Percentiles rank a stretch among this genome's conserved stretches.
Conservation (phyloP, 2,113 vertebrate species). For the Gambusia holbrooki region DNA sequence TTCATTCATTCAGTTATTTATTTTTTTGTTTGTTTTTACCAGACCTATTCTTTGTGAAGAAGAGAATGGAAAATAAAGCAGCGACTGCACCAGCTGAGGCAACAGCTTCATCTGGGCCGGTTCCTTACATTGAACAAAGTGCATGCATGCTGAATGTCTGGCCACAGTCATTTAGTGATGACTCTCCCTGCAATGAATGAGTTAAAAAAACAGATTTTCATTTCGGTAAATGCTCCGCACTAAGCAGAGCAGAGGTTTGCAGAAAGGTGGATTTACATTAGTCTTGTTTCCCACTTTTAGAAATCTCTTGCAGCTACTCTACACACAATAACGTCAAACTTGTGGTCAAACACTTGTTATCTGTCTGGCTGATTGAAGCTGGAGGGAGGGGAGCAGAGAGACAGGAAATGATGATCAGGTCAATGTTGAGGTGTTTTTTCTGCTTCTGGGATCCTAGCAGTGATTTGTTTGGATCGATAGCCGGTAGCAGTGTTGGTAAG, state of each 20-base stretch:
- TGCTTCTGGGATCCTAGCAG: constrained; percentile 41
- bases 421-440: constrained; percentile 30
- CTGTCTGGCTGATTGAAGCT: constrained; percentile 36
- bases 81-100: constrained; percentile 23
- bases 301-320: constrained; percentile 45
- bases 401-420: constrained; percentile 17
- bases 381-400: constrained; percentile 22
- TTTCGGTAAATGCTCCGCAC: constrained; percentile 29
- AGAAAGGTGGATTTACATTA: constrained; percentile 16
- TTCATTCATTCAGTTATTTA: constrained; percentile 15
- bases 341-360: constrained; percentile 31
- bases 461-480: constrained; percentile 34
- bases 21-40: constrained; percentile 26
- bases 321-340: constrained; percentile 51
- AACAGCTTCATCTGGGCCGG: constrained; percentile 40
- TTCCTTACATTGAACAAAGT: constrained; percentile 42
- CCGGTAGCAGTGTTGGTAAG: constrained; percentile 18
- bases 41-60: constrained; percentile 60
- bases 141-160: constrained; percentile 60
- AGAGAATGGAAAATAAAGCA: constrained; percentile 37
- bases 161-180: constrained; percentile 31
- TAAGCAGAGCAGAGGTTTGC: constrained; percentile 19
- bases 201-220: constrained; percentile 5
- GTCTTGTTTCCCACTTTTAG: constrained; percentile 25
- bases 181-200: constrained; percentile 14